Conservation (phyloP, 1,140 invertebrate genomes). For the Neocloeon triangulifer region DNA sequence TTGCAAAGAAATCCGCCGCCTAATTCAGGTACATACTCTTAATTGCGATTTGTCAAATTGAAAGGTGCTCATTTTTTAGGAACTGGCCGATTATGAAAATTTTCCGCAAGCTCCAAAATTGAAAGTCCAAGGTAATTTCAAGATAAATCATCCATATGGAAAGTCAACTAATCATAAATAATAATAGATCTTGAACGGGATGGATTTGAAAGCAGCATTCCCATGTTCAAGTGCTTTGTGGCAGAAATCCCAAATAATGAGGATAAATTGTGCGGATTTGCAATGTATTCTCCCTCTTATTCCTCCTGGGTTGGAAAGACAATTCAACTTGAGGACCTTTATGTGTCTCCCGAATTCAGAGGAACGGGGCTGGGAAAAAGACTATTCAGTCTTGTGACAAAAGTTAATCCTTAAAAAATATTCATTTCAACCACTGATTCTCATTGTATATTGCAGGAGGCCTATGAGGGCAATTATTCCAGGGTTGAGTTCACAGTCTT, state of each 20-base stretch:
- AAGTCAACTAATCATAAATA: no score
- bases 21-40: constrained; percentile 23
- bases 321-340: constrained; percentile 65
- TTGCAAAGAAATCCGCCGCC: constrained; percentile 18
- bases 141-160: no score
- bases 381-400: constrained; percentile 41
- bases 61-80: constrained; percentile 26
- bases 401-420: no score
- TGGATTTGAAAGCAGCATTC: constrained; percentile 35
- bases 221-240: constrained; percentile 42
- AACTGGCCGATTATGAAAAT: constrained; percentile 58
- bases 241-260: constrained; percentile 26
- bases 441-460: no score
- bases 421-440: no score
- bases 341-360: constrained; percentile 38
- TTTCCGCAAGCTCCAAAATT: constrained; percentile 51
- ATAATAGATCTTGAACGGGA: constrained; percentile 37
- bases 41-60: constrained; percentile 4
- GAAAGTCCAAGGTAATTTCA: constrained; percentile 26
- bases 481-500: no score
- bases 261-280: constrained; percentile 43
- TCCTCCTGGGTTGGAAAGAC: constrained; percentile 53
- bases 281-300: constrained; percentile 50
- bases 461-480: no score
- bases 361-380: constrained; percentile 38